Evolutionary conservation across 1,140 invertebrate genomes (phyloP), one percentile per base, ranked within the genome.

Genomic region (Procambarus clarkii): DNA sequence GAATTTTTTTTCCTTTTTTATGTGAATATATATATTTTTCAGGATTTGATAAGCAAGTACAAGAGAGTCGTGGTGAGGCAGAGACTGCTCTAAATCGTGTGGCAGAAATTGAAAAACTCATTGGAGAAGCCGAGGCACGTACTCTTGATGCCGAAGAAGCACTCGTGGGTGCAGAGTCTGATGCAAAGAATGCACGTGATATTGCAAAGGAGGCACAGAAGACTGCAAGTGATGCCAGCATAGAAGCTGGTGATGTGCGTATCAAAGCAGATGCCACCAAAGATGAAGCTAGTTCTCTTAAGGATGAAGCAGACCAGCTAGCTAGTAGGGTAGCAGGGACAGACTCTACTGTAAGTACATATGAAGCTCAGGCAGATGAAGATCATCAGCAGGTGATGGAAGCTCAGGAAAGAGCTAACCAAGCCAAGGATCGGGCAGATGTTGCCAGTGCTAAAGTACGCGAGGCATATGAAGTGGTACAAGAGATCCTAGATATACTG

Each of bases 21-120:
- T 34, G 34, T 34, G 34, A 34, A 69, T 69, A 18, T 21, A 69
- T 69, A 18, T 15, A 2, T 69, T 21, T 74, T 74, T 80, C 74
- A 93, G 98, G 97, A 94, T 99, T 99, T 95, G 98, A 99, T 94
- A 96, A 97, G 74, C 96, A 98, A 94, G 98, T 99, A 2, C 96
- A 97, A 93, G 96, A 96, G 76, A 98, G 97, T 88, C 96, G 97
- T 77, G 94, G 95, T 9, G 96, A 96, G 91, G 97, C 98, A 0
- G 95, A 97, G 64, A 94, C 96, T 77, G 97, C 98, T 18, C 94
- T 98, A 60, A 93, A 95, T 84, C 94, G 95, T 81, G 95, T 97
- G 44, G 94, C 95, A 5, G 94, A 95, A 85, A 97, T 97, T 87
- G 94, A 96, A 93, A 91, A 94, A 60, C 95, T 96, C 54, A 97